Evolutionary conservation across 2,797 vertebrate genomes (phyloP), one percentile per base, ranked within the genome.

Genomic region (Gobio occitaniae): DNA sequence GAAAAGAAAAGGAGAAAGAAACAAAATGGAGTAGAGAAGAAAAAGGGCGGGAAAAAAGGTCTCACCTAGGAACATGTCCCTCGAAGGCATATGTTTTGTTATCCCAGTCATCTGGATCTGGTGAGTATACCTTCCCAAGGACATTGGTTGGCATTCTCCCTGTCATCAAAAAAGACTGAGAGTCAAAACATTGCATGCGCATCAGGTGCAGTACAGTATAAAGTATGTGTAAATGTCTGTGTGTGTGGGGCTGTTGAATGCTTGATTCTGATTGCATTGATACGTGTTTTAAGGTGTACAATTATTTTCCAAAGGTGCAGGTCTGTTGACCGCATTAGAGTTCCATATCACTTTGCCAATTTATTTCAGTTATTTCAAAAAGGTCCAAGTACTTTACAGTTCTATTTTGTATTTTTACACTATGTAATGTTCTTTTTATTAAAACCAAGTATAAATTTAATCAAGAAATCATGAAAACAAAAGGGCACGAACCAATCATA

Each of bases 51-150:
- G 29, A 12, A 19, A 12, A 13, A 38, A 80, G 38, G 29, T 88
- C 96, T 95, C 95, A 97, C 97, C 94, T 96, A 80, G 96, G 95
- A 83, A 96, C 91, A 84, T 96, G 94, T 93, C 96, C 97, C 93
- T 97, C 97, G 87, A 95, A 96, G 78, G 94, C 87, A 78, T 96
- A 98, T 0, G 97, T 98, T 94, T 98, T 98, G 92, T 97, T 97
- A 93, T 97, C 96, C 96, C 96, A 97, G 91, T 98, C 97, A 87
- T 98, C 97, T 19, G 94, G 96, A 92, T 98, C 97, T 6, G 96
- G 96, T 81, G 96, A 95, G 90, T 95, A 97, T 72, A 97, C 96
- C 89, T 97, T 95, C 52, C 97, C 97, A 78, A 98, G 93, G 68
- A 95, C 94, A 0, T 94, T 94, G 52, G 95, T 96, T 72, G 96